Percentiles rank a stretch among this genome's conserved stretches.
phyloP scores from a whole-genome alignment of 1,140 invertebrate species.

The Steinernema khuongi region DNA sequence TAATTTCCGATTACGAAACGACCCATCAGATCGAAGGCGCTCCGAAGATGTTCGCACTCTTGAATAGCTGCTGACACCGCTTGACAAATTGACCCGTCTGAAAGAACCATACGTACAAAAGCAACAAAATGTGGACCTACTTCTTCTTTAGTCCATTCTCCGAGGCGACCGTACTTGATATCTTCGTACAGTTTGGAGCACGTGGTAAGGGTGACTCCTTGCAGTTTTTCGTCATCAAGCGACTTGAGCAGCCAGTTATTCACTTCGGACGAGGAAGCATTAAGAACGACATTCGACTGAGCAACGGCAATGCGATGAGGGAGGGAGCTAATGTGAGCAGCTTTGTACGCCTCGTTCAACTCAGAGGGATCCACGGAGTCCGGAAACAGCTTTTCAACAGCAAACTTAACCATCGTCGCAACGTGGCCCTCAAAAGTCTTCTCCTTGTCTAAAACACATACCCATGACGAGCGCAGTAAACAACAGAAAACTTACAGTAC shows the following conservation, averaged over 20 bases:
- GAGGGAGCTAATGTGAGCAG: slow-evolving; percentile 22
- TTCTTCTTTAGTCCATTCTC: slow-evolving; percentile 35
- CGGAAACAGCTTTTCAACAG: slow-evolving; percentile 23
- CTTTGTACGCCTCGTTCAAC: slow-evolving; percentile 35
- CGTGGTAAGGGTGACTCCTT: slow-evolving; percentile 15
- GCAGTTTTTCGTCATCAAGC: slow-evolving; percentile 26
- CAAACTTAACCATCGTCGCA: slow-evolving; percentile 19
- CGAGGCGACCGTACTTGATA: slow-evolving; percentile 31
- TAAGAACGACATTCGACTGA: slow-evolving; percentile 21
- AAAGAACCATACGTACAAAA: neutral
- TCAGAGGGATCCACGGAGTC: slow-evolving; percentile 12
- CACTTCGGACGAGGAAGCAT: neutral
- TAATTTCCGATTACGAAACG: too few species aligned
- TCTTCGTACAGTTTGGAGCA: slow-evolving; percentile 28
- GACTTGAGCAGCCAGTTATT: slow-evolving; percentile 29
- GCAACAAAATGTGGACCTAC: neutral
- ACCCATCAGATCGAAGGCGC: neutral
- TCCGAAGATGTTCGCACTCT: neutral
- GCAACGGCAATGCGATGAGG: slow-evolving; percentile 33
- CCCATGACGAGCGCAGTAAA: neutral
- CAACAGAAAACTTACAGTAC: slow-evolving; percentile 20
- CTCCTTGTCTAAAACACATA: slow-evolving; percentile 22
- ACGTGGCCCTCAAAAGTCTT: neutral
- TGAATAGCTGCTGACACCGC: slow-evolving; percentile 26
- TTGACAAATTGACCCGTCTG: slow-evolving; percentile 31